phyloP scores from a whole-genome alignment of 2,113 vertebrate species.

The Carlito syrichta region DNA sequence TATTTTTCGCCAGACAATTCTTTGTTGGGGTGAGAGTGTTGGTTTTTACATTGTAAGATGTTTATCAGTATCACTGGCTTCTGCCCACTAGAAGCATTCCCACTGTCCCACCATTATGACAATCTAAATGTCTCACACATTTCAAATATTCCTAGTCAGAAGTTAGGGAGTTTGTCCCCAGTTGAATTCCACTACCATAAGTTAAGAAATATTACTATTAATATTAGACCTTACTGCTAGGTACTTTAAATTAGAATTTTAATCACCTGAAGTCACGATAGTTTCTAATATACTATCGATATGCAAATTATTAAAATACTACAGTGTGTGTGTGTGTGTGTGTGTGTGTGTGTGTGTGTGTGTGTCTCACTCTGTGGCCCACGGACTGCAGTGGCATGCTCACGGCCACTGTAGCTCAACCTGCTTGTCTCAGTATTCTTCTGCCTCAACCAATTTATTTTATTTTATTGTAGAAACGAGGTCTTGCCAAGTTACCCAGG shows the following conservation, averaged over 20 bases:
- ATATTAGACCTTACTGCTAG: not conserved
- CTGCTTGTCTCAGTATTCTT: too few species aligned
- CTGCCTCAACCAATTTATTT: too few species aligned
- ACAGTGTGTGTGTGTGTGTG: too few species aligned
- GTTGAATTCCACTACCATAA: not conserved
- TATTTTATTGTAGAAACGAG: too few species aligned
- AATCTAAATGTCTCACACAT: not conserved
- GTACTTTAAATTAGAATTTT: conserved; percentile 6
- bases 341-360: too few species aligned
- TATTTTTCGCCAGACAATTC: not conserved
- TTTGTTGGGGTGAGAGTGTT: not conserved
- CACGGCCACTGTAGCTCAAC: too few species aligned
- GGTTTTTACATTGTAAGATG: not conserved
- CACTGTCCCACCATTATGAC: fast-evolving
- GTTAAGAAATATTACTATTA: not conserved
- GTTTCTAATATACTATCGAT: not conserved
- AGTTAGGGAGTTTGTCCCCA: fast-evolving
- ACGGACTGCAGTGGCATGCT: too few species aligned
- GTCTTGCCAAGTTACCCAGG: too few species aligned
- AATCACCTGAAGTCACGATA: not conserved
- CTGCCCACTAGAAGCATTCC: fast-evolving
- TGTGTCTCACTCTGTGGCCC: too few species aligned
- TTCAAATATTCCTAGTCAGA: not conserved
- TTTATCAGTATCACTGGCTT: not conserved
- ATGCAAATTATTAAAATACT: conserved; percentile 55